These are phyloP conservation scores for Ambastaia sidthimunki DNA, from an alignment of 2,797 vertebrate genomes.

Conservation along the genomic window DNA sequence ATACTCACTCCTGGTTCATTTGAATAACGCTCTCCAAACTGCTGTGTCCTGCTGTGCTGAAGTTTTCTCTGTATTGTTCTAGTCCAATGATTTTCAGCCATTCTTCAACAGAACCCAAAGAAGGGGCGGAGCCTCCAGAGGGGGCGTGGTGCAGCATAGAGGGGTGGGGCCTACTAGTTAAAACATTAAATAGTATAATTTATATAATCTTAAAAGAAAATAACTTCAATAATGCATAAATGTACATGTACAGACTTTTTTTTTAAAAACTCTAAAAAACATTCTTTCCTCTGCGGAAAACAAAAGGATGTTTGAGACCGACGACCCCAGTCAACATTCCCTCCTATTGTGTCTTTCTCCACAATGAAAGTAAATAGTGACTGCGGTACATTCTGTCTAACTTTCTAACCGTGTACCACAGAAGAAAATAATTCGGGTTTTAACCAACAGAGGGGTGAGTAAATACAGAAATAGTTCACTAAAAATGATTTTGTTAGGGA, in stretches of 20 bases:
- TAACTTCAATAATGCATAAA: neutral
- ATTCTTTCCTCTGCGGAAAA: neutral
- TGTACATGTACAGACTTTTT: neutral
- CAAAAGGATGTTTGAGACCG: neutral
- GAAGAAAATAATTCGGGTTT: too few species aligned
- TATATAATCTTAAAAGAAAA: neutral
- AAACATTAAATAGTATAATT: neutral
- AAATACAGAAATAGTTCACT: too few species aligned
- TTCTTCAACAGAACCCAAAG: slow-evolving; percentile 88
- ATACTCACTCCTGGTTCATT: slow-evolving; percentile 98
- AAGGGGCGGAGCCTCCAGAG: slow-evolving; percentile 82
- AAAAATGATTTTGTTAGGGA: too few species aligned
- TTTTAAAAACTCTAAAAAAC: neutral
- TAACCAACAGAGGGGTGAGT: too few species aligned
- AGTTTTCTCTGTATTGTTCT: slow-evolving; percentile 97
- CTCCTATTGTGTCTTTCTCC: neutral
- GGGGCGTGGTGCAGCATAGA: slow-evolving; percentile 91
- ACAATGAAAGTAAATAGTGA: neutral
- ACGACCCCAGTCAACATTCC: neutral
- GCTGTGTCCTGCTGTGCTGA: slow-evolving; percentile 92
- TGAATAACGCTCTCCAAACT: slow-evolving; percentile 92
- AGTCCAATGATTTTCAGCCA: slow-evolving; percentile 98
- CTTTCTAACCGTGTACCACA: too few species aligned
- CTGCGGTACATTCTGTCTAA: neutral
- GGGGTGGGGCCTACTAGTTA: slow-evolving; percentile 82